Conservation (phyloP, 2,888 invertebrate genomes). For the Habroteleia sp. region DNA sequence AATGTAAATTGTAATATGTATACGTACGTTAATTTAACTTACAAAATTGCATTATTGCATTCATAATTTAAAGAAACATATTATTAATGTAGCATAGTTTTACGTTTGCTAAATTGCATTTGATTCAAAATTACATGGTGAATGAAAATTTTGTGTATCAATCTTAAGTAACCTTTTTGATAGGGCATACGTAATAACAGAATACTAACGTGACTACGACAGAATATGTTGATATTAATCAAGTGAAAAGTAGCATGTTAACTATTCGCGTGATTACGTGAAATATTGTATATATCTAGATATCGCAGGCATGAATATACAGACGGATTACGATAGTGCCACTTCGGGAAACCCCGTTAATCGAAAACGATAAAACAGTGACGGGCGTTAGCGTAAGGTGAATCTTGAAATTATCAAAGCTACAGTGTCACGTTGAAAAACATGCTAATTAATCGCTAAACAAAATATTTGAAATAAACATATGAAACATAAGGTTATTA, state of each 20-base stretch:
- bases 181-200: no score
- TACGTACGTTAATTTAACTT: no score
- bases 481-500: no score
- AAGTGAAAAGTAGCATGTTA: conserved; percentile 39
- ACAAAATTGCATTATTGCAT: no score
- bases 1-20: no score
- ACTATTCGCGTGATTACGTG: conserved; percentile 45
- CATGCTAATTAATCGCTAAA: conserved; percentile 43
- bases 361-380: conserved; percentile 58
- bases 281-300: conserved; percentile 36
- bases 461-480: no score
- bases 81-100: no score
- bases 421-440: conserved; percentile 40
- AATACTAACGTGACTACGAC: background rate
- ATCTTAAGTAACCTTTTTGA: no score
- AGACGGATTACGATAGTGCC: conserved; percentile 33
- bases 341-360: conserved; percentile 53
- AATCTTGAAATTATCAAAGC: conserved; percentile 48
- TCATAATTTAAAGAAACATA: no score
- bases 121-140: no score
- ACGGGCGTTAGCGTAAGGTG: conserved; percentile 51
- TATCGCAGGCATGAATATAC: conserved; percentile 20
- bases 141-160: no score
- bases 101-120: no score
- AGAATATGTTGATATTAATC: conserved; percentile 35